Evolutionary conservation across 1,140 invertebrate species (phyloP).

Genomic region (Antheraea pernyi): DNA sequence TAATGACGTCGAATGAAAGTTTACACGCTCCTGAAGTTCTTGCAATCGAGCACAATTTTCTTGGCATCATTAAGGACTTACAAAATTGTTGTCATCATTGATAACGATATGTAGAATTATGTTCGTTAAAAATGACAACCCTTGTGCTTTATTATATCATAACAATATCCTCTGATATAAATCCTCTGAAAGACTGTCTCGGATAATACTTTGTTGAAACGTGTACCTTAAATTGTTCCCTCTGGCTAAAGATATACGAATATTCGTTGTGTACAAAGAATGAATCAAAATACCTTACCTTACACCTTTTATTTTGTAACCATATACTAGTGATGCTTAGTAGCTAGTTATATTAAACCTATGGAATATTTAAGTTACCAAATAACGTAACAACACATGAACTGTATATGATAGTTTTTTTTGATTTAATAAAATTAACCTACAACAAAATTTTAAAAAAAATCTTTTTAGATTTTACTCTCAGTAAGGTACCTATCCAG

Average conservation of each 20-base stretch:
- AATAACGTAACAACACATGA: no score
- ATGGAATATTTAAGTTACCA: no score
- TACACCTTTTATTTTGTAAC: no score
- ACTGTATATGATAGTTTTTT: no score
- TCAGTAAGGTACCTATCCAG: no score
- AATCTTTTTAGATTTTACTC: no score
- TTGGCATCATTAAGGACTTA: slow-evolving; percentile 66
- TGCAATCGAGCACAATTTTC: slow-evolving; percentile 53
- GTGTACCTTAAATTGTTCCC: slow-evolving; percentile 3
- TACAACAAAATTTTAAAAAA: no score
- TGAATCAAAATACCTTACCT: background rate
- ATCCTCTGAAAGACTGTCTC: background rate
- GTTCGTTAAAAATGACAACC: slow-evolving; percentile 20
- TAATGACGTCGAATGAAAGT: slow-evolving; percentile 70
- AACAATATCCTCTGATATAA: background rate
- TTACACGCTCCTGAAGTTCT: slow-evolving; percentile 64
- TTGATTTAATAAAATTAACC: no score
- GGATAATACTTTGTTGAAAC: slow-evolving; percentile 12
- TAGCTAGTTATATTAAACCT: no score
- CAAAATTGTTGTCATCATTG: slow-evolving; percentile 55
- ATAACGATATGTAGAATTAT: slow-evolving; percentile 39
- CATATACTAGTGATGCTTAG: no score
- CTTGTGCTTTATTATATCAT: background rate
- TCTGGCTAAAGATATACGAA: background rate
- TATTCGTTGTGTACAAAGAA: background rate